These are phyloP conservation scores for Cichlasoma orientale DNA, from an alignment of 2,797 vertebrate species.

Conservation along the genomic window DNA sequence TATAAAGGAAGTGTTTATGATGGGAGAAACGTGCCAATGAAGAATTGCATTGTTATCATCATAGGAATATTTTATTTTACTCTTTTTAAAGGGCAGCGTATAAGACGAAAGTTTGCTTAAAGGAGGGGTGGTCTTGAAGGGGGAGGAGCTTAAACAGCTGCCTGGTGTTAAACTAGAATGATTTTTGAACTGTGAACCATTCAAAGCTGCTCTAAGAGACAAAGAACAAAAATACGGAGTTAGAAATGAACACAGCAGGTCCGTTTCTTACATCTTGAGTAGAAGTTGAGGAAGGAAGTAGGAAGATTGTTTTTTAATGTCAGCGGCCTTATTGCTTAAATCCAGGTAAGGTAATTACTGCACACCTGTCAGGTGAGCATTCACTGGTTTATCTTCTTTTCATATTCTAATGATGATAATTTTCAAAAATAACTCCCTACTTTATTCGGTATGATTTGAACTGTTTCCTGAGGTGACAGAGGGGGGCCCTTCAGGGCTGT, in stretches of 20 bases:
- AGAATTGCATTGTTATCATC: neutral
- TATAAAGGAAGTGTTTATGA: too few relatives aligned
- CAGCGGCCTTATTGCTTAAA: neutral
- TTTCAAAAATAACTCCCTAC: neutral
- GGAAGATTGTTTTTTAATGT: neutral
- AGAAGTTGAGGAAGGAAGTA: too few relatives aligned
- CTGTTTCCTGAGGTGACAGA: rapidly evolving
- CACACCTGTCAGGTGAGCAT: neutral
- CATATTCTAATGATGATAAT: neutral
- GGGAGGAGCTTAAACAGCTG: neutral
- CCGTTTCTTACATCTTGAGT: too few relatives aligned
- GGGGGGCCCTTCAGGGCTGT: neutral
- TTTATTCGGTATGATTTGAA: neutral
- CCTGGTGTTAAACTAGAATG: too few relatives aligned
- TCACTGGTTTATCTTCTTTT: neutral
- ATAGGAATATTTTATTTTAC: neutral
- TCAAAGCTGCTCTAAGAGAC: neutral
- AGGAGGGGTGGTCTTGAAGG: neutral
- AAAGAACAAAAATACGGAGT: too few relatives aligned
- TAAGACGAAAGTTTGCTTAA: neutral
- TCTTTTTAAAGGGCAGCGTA: neutral
- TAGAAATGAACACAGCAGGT: neutral
- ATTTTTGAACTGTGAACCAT: neutral
- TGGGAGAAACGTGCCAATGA: too few relatives aligned
- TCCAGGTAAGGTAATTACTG: neutral